Evolutionary conservation across 2,113 vertebrate species (phyloP).

Genomic region (Passer montanus): DNA sequence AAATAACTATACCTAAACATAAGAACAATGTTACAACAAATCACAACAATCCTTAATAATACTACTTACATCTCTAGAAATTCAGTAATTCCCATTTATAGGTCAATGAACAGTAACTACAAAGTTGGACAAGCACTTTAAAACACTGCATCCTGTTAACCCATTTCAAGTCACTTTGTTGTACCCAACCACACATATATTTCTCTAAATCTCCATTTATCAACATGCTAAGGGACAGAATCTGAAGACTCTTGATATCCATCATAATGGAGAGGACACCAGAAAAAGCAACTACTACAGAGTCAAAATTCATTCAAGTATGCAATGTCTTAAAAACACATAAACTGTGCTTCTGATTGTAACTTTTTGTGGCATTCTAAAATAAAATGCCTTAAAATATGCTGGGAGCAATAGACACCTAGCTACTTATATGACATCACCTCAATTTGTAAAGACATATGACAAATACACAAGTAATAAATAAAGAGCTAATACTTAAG

Average conservation of each 20-base stretch:
- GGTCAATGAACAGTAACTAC: background rate
- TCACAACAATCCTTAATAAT: background rate
- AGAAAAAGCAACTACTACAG: background rate
- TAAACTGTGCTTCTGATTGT: background rate
- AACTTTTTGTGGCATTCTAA: background rate
- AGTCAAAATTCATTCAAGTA: background rate
- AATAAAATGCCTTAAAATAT: background rate
- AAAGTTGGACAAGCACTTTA: background rate
- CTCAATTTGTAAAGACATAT: background rate
- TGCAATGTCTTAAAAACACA: background rate
- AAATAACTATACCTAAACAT: conserved; percentile 89
- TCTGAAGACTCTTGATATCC: background rate
- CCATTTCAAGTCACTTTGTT: background rate
- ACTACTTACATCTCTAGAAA: background rate
- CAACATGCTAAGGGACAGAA: background rate
- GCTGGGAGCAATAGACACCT: background rate
- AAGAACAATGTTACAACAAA: background rate
- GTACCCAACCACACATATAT: background rate
- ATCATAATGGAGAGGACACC: background rate
- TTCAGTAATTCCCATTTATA: background rate
- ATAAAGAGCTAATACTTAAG: background rate
- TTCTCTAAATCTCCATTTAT: background rate
- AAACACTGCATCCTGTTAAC: background rate
- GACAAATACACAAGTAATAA: background rate
- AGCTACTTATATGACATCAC: background rate